Conservation (phyloP, 2,888 invertebrate species). For the Cantharis lateralis region DNA sequence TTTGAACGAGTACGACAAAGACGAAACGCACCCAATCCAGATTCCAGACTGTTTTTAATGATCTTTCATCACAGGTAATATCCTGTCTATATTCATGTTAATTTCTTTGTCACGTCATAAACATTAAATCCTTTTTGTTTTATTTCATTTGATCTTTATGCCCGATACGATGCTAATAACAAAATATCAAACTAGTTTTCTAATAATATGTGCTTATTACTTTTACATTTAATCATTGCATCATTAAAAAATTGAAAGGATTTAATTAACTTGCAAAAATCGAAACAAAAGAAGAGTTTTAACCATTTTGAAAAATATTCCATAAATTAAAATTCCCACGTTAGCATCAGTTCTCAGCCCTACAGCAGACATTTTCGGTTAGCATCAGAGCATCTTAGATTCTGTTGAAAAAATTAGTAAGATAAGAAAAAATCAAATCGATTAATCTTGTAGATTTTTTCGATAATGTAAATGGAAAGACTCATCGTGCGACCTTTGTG, state of each 20-base stretch:
- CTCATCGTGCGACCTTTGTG: background rate
- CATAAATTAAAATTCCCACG: background rate
- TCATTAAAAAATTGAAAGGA: background rate
- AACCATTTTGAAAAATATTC: no score
- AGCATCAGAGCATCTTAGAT: background rate
- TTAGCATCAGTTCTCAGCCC: background rate
- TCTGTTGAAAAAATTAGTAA: background rate
- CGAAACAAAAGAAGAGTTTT: background rate
- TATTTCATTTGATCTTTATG: background rate
- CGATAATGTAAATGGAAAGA: background rate
- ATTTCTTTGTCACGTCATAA: slow-evolving; percentile 52
- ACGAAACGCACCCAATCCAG: slow-evolving; percentile 45
- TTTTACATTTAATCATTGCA: background rate
- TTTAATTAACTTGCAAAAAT: background rate
- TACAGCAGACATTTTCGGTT: background rate
- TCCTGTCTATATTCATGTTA: slow-evolving; percentile 48
- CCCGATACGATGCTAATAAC: slow-evolving; percentile 18
- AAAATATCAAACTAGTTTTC: slow-evolving; percentile 6
- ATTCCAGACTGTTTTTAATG: slow-evolving; percentile 52
- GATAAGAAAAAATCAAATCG: background rate
- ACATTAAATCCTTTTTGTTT: slow-evolving; percentile 28
- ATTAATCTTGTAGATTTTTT: background rate
- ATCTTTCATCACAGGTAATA: slow-evolving; percentile 47
- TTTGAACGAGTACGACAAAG: slow-evolving; percentile 37
- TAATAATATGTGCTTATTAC: background rate